Base-by-base conservation (phyloP, 2,113 vertebrate species). In the Salvelinus fontinalis region DNA sequence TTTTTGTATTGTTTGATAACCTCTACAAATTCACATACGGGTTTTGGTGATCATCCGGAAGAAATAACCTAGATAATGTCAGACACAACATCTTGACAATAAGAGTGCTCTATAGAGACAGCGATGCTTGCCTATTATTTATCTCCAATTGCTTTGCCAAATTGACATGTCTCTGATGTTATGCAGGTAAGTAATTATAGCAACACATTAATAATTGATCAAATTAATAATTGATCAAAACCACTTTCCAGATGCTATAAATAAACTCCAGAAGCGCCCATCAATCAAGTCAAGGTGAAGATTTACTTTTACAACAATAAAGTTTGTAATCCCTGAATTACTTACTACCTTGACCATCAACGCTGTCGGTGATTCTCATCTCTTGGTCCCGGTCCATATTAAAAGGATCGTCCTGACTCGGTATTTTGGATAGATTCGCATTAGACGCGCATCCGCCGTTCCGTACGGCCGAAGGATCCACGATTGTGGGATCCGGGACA, bases 291-390 rank as follows among this genome's bases (percentile, higher is more conserved):
- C 39, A 39, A 39, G 39, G 39, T 39, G 39, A 39, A 8, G 39
- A 39, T 39, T 9, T 39, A 24, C 49, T 51, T 51, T 1, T 18
- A 64, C 13, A 22, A 39, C 20, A 27, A 75, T 59, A 12, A 39
- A 26, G 0, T n/a, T 22, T 16, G 39, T 31, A 26, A 57, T 39
- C 12, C 2, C 24, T 64, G 27, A 44, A 78, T 81, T 14, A 18
- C 51, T 95, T 95, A 44, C 8, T 44, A 99, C 97, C 97, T 97
- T 96, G 93, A 79, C 95, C 96, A 75, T 98, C 96, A 86, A 94
- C 95, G 79, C 89, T 95, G 73, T 99, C 96, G 81, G 94, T 96
- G 81, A 97, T 95, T 67, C 95, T 95, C 91, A 96, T 95, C 94
- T 94, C 95, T 77, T 95, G 91, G 70, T 93, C 93, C 81, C 18